Base-by-base conservation (phyloP, 1,140 invertebrate species). In the Oncopodura yosiiana region DNA sequence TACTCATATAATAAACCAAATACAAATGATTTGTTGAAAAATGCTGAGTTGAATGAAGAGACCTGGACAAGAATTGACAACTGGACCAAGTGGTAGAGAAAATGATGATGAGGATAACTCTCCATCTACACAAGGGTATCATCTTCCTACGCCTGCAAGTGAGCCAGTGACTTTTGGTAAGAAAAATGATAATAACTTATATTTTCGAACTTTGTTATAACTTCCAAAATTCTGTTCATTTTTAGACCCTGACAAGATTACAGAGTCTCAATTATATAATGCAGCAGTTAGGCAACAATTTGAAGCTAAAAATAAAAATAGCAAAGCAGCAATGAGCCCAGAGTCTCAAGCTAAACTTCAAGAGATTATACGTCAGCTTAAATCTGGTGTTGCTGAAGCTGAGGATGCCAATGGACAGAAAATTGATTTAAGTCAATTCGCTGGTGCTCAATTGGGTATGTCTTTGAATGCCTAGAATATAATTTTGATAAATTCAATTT, bases 211-310 rank as follows among this genome's bases (percentile, higher is more conserved):
- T 24, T 50, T 50, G 3, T 30, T 27, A 2, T 26, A 43, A 16
- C 23, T 34, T 18, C 18, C 23, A n/a, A 41, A 53, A n/a, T n/a
- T n/a, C n/a, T n/a, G n/a, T n/a, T n/a, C n/a, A n/a, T n/a, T n/a
- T n/a, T n/a, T n/a, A n/a, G n/a, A n/a, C n/a, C n/a, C 34, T 5
- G 32, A 46, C 19, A 27, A 49, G 34, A 16, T 59, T 16, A 58
- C 56, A 6, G 24, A 24, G 0, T 27, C 43, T 42, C 56, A 58
- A 38, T 42, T 53, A 2, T 58, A 53, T 18, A 58, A 49, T 58
- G 49, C 24, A 16, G 49, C 53, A 37, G 42, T 58, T 9, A n/a
- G 56, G 23, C 29, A 46, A 9, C 42, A 54, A 19, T 11, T 54
- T 3, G 29, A 45, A 8, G 41, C 38, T 16, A 34, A 44, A 21